These are phyloP conservation scores for Rhipidura dahli DNA, from an alignment of 2,113 vertebrate species.

Conservation along the genomic window DNA sequence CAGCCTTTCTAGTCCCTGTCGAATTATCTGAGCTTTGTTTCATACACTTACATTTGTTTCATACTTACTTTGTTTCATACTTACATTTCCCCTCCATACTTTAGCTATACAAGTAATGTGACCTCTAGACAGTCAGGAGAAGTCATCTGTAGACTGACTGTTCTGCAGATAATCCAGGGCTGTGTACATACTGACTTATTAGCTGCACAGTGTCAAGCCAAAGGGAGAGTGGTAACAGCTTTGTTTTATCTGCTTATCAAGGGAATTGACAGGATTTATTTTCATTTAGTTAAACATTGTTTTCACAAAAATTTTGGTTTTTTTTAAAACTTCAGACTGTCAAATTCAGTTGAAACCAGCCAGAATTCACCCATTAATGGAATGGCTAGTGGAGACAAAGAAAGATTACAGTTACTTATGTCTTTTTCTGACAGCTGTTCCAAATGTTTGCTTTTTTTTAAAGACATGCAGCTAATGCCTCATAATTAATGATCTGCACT, in stretches of 20 bases:
- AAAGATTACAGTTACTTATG: neutral
- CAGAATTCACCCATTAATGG: neutral
- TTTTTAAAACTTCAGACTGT: neutral
- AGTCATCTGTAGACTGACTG: neutral
- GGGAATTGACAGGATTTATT: neutral
- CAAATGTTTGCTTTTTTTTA: neutral
- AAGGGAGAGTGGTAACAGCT: neutral
- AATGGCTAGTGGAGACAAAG: neutral
- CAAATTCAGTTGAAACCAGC: neutral
- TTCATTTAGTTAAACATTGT: neutral
- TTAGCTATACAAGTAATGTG: neutral
- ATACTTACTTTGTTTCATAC: no score
- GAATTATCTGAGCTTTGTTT: neutral
- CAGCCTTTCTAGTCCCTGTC: neutral
- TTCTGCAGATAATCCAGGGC: neutral
- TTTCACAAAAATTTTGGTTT: neutral
- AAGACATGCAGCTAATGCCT: neutral
- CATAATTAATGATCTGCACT: neutral
- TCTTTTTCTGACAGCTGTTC: neutral
- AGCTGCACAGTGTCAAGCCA: neutral
- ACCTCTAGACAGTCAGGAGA: neutral
- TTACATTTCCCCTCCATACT: fast-evolving
- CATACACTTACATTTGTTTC: fast-evolving
- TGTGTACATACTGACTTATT: neutral
- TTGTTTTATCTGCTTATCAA: neutral